A percentile compares a stretch with the other conserved stretches of the same genome.
Evolutionary conservation across 2,888 invertebrate genomes (phyloP).

Genomic region (Nasonovia ribisnigri): DNA sequence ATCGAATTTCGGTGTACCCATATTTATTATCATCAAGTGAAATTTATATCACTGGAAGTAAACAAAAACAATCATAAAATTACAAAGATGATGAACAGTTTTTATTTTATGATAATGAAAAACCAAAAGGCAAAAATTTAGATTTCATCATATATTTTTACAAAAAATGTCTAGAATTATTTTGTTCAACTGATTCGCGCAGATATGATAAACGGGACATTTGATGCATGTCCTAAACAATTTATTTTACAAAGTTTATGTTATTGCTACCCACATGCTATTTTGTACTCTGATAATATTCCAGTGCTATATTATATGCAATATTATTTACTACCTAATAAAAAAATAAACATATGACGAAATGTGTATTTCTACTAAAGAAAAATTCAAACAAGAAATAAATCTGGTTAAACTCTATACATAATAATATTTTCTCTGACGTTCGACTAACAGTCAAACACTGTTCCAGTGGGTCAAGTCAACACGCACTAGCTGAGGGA

Average conservation of each 20-base stretch:
- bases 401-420: not conserved
- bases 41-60: not conserved
- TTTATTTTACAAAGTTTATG: not conserved
- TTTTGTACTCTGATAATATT: not conserved
- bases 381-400: not conserved
- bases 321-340: not conserved
- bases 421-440: not conserved
- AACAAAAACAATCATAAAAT: not conserved
- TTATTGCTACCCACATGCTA: not conserved
- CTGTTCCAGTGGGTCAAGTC: not conserved
- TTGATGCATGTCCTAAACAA: not conserved
- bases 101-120: not conserved
- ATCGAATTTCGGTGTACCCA: not conserved
- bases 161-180: not conserved
- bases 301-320: not conserved
- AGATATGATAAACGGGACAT: not conserved
- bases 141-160: not conserved
- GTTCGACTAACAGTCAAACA: not conserved
- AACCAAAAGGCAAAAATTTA: not conserved
- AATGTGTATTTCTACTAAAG: not conserved
- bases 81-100: not conserved
- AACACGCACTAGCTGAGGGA: not conserved
- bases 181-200: not conserved
- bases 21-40: not conserved
- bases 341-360: not conserved